Conservation (phyloP, 2,113 vertebrate species). For the Corydoras sp. region DNA sequence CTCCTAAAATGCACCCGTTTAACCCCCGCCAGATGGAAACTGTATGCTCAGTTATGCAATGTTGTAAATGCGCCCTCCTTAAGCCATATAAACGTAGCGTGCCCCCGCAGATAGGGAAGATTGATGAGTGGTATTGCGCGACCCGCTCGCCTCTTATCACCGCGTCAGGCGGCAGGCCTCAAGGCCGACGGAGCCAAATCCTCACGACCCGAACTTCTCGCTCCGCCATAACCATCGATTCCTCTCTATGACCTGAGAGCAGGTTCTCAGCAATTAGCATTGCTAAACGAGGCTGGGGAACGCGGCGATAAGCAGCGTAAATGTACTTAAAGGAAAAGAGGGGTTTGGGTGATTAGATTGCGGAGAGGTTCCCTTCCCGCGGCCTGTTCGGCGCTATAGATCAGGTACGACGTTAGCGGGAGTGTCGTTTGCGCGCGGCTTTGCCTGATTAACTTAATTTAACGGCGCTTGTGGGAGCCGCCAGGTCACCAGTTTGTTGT, state of each 20-base stretch:
- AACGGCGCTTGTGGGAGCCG: background rate
- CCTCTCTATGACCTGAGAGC: conserved; percentile 46
- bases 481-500: background rate
- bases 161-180: conserved; percentile 6
- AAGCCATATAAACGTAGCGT: conserved; percentile 3
- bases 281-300: conserved; percentile 39
- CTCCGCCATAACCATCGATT: conserved; percentile 54
- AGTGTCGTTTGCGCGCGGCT: background rate
- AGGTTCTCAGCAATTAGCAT: conserved; percentile 37
- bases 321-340: conserved; percentile 20
- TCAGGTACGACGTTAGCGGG: conserved; percentile 36
- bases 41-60: conserved; percentile 3
- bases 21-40: conserved; percentile 13
- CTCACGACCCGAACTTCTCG: conserved; percentile 20
- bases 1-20: conserved; percentile 1
- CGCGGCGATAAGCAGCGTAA: conserved; percentile 35
- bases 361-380: conserved; percentile 15
- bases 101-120: conserved; percentile 33
- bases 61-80: background rate
- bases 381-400: conserved; percentile 20
- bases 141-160: conserved; percentile 27
- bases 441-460: conserved; percentile 1
- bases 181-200: conserved; percentile 4
- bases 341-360: conserved; percentile 41
- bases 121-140: conserved; percentile 18